phyloP scores from a whole-genome alignment of 2,797 vertebrate species.

The Champsocephalus gunnari region DNA sequence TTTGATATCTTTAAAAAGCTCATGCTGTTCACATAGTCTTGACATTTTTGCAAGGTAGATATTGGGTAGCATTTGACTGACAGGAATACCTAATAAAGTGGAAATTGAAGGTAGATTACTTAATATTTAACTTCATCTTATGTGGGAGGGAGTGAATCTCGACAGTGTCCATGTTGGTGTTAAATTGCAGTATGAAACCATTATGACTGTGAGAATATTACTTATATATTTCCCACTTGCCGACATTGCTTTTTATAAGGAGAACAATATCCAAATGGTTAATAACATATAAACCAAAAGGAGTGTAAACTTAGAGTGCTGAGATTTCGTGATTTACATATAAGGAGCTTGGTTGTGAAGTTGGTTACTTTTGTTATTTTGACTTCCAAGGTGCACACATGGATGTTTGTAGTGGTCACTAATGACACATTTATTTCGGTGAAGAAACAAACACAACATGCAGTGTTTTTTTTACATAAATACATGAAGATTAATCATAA shows the following conservation, averaged over 20 bases:
- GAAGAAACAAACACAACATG: background rate
- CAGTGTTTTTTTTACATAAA: background rate
- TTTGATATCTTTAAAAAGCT: background rate
- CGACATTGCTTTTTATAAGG: background rate
- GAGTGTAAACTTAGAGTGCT: background rate
- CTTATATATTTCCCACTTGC: background rate
- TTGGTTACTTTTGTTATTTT: background rate
- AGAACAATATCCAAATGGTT: background rate
- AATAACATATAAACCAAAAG: background rate
- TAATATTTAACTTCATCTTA: background rate
- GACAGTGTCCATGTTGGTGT: background rate
- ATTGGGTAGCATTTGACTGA: background rate
- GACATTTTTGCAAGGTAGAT: background rate
- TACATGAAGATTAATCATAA: background rate
- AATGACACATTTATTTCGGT: background rate
- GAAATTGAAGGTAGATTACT: too few species aligned
- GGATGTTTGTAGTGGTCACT: background rate
- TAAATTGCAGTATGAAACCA: background rate
- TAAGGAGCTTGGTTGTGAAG: background rate
- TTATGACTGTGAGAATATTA: background rate
- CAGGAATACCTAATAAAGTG: background rate
- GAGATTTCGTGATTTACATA: background rate
- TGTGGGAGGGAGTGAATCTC: background rate
- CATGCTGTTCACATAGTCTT: too few species aligned
- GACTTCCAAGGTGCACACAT: background rate